These are phyloP conservation scores for Acinonyx jubatus DNA, from an alignment of 2,113 vertebrate genomes.

Conservation along the genomic window DNA sequence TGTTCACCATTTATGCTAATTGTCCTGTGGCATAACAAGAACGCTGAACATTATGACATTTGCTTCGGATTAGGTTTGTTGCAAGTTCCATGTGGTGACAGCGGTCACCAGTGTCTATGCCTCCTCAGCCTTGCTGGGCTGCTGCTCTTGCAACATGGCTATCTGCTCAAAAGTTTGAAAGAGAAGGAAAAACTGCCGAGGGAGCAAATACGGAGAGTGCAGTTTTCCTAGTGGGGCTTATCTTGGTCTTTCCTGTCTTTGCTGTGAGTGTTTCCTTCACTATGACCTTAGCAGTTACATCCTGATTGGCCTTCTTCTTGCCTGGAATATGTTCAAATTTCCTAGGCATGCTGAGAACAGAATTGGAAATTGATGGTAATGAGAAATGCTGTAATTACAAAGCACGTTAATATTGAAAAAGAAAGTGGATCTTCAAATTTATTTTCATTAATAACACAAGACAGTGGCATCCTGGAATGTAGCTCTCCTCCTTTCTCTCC, in stretches of 20 bases:
- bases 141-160: background rate
- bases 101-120: background rate
- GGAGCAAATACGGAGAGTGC: background rate
- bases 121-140: background rate
- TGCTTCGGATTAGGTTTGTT: background rate
- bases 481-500: no score
- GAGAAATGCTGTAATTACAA: conserved; percentile 68
- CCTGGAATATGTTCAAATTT: conserved; percentile 58
- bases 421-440: conserved; percentile 71
- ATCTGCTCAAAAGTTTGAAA: background rate
- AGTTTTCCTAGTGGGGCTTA: background rate
- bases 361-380: conserved; percentile 60
- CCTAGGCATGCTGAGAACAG: conserved; percentile 64
- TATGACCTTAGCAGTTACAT: conserved; percentile 35
- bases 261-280: background rate
- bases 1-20: background rate
- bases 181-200: conserved; percentile 38
- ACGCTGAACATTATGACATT: background rate
- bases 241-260: background rate
- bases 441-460: conserved; percentile 68
- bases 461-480: background rate
- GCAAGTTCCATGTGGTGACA: background rate
- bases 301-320: conserved; percentile 47
- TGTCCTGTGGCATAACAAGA: background rate
- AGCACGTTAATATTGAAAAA: conserved; percentile 63